These are phyloP conservation scores for Resseliella maxima DNA, from an alignment of 2,888 invertebrate species.

Conservation along the genomic window DNA sequence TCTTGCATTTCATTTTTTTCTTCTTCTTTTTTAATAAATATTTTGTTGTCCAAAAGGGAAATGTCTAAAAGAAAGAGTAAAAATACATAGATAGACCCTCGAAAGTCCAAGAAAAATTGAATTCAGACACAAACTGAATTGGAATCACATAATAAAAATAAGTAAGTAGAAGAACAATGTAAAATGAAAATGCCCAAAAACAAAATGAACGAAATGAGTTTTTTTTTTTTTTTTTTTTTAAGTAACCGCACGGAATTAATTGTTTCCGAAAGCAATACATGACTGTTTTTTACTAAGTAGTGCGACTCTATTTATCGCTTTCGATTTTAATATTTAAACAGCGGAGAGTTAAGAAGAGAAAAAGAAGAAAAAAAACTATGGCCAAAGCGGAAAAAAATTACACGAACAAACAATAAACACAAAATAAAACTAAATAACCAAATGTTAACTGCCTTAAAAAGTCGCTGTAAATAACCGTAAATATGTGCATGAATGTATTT, in stretches of 20 bases:
- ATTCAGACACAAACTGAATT: constrained; percentile 40
- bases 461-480: constrained; percentile 9
- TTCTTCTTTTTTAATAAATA: not conserved
- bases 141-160: constrained; percentile 27
- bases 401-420: constrained; percentile 22
- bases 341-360: not conserved
- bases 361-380: not conserved
- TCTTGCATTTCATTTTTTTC: not conserved
- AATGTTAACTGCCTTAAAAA: not conserved
- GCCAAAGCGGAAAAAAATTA: not conserved
- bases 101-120: constrained; percentile 15
- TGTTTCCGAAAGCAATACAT: constrained; percentile 48
- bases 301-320: constrained; percentile 45
- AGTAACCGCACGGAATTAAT: constrained; percentile 36
- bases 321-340: constrained; percentile 51
- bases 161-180: constrained; percentile 4
- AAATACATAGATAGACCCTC: not conserved
- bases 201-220: constrained; percentile 33
- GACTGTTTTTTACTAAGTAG: constrained; percentile 33
- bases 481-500: constrained; percentile 22
- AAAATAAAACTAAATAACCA: constrained; percentile 27
- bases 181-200: not conserved
- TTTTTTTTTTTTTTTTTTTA: not conserved
- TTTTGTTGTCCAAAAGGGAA: constrained; percentile 39
- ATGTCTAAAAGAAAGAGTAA: not conserved